phyloP scores from a whole-genome alignment of 1,140 invertebrate genomes.

The Leptonema lineaticorne region DNA sequence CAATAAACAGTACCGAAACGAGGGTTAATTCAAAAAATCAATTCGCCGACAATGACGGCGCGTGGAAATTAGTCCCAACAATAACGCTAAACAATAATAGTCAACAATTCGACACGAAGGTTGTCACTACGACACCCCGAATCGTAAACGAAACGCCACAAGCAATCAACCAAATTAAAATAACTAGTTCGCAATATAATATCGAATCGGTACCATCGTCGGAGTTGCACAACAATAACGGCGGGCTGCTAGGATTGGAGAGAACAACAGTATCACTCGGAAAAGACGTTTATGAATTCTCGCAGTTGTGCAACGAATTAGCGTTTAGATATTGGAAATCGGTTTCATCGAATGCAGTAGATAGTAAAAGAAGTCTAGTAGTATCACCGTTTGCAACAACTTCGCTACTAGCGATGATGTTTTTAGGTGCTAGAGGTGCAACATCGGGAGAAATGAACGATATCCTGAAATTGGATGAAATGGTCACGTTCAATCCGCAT shows the following conservation, averaged over 20 bases:
- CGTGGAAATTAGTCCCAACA: conserved; percentile 54
- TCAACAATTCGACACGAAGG: not conserved
- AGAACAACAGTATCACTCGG: conserved; percentile 69
- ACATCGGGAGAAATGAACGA: conserved; percentile 89
- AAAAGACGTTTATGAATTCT: conserved; percentile 68
- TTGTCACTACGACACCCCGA: not conserved
- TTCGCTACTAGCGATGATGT: conserved; percentile 83
- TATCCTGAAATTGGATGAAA: conserved; percentile 79
- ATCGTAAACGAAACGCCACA: not conserved
- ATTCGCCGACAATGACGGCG: conserved; percentile 45
- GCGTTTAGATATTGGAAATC: conserved; percentile 78
- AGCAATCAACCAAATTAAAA: not conserved
- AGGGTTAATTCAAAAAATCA: conserved; percentile 39
- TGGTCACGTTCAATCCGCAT: conserved; percentile 86
- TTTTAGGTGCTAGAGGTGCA: conserved; percentile 80
- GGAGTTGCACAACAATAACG: not conserved
- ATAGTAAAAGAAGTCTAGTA: conserved; percentile 73
- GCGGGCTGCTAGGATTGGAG: conserved; percentile 63
- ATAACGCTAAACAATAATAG: conserved; percentile 46
- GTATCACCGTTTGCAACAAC: conserved; percentile 83
- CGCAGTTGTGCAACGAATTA: conserved; percentile 79
- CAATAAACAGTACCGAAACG: not conserved
- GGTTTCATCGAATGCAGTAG: conserved; percentile 67
- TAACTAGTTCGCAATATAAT: conserved; percentile 37
- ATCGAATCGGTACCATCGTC: not conserved